Evolutionary conservation across 2,888 invertebrate species (phyloP).

Genomic region (Chloroclystis v-ata): DNA sequence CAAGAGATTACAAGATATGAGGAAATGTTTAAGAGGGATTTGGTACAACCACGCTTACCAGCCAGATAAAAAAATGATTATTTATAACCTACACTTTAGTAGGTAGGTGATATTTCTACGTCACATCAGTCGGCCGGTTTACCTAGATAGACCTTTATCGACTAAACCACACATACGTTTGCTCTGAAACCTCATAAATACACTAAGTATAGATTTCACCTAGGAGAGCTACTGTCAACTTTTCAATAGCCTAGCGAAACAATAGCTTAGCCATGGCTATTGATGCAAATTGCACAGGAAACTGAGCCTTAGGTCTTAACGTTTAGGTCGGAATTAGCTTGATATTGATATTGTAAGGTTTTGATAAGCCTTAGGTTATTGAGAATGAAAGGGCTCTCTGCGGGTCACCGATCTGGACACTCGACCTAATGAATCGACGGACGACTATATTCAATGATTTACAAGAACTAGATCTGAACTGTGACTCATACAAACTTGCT

Average conservation of each 20-base stretch:
- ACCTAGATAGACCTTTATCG: no score
- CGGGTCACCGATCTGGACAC: constrained; percentile 50
- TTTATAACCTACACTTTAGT: no score
- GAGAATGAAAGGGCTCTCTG: constrained; percentile 52
- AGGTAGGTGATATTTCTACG: no score
- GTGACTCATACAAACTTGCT: background rate
- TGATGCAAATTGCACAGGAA: constrained; percentile 29
- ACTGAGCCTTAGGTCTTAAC: constrained; percentile 17
- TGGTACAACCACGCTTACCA: no score
- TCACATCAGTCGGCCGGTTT: no score
- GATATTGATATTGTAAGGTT: constrained; percentile 35
- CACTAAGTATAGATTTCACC: background rate
- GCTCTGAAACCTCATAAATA: constrained; percentile 4
- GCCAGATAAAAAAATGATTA: no score
- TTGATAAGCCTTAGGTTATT: constrained; percentile 49
- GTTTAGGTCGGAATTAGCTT: constrained; percentile 36
- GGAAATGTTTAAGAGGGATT: no score
- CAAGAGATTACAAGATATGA: no score
- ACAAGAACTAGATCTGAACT: background rate
- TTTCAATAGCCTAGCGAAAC: constrained; percentile 49
- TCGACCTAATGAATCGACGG: constrained; percentile 60
- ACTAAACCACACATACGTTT: background rate
- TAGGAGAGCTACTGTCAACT: constrained; percentile 35
- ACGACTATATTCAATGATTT: constrained; percentile 8
- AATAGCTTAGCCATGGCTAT: constrained; percentile 48